phyloP scores from a whole-genome alignment of 2,113 vertebrate species.

The Pampusana beccarii region DNA sequence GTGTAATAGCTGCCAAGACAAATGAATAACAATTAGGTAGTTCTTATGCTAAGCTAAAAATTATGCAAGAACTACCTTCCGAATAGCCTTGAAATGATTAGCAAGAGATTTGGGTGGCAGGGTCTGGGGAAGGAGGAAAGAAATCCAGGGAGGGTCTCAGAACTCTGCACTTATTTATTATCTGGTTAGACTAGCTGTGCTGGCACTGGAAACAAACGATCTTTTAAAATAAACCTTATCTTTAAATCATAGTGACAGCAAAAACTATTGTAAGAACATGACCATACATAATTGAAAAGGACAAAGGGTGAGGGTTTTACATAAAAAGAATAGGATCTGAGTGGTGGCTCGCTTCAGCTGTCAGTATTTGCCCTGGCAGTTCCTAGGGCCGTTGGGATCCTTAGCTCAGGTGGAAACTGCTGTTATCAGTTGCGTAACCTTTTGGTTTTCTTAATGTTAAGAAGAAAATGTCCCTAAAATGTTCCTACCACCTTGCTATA shows the following conservation, averaged over 20 bases:
- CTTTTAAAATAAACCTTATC: conserved; percentile 38
- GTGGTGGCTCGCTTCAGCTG: neutral
- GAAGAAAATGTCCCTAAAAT: neutral
- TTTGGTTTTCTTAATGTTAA: neutral
- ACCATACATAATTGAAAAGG: conserved; percentile 54
- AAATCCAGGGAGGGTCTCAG: neutral
- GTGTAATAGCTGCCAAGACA: conserved; percentile 10
- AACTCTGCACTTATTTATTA: neutral
- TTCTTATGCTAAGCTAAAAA: conserved; percentile 41
- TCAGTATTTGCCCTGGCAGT: neutral
- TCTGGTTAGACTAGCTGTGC: neutral
- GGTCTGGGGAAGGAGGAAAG: neutral
- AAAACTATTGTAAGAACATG: conserved; percentile 43
- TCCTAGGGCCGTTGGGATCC: neutral
- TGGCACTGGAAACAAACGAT: neutral
- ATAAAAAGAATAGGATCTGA: neutral
- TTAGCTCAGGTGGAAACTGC: neutral
- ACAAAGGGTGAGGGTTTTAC: conserved; percentile 34
- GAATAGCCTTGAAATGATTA: conserved; percentile 45
- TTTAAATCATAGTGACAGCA: conserved; percentile 44
- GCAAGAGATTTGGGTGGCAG: neutral
- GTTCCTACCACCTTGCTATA: neutral
- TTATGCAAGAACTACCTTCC: neutral
- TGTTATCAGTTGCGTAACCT: neutral
- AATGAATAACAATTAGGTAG: conserved; percentile 55